phyloP scores from a whole-genome alignment of 2,888 invertebrate genomes.

The Sussaba pulchella region DNA sequence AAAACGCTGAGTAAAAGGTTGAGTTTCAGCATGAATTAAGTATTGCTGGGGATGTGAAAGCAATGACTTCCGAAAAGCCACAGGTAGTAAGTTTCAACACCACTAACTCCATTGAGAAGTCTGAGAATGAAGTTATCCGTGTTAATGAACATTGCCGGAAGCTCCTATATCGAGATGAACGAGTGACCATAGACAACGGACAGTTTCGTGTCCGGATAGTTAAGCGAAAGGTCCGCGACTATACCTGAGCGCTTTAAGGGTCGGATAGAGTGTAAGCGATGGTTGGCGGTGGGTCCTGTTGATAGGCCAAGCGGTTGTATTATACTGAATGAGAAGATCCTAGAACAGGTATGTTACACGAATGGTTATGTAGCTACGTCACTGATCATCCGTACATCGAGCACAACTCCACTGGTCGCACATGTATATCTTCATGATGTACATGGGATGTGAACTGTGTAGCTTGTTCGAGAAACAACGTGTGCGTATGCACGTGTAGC shows the following conservation, averaged over 20 bases:
- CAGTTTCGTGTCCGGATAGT: conserved; percentile 44
- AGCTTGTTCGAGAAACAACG: conserved; percentile 51
- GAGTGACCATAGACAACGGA: conserved; percentile 24
- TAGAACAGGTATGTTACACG: conserved; percentile 43
- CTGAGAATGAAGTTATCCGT: not conserved
- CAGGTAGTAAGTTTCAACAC: not conserved
- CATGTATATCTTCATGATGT: not conserved
- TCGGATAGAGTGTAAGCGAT: not conserved
- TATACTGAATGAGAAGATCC: conserved; percentile 65
- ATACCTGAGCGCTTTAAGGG: conserved; percentile 11
- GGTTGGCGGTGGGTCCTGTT: conserved; percentile 47
- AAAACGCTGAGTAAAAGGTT: too few species aligned
- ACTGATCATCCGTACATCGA: conserved; percentile 37
- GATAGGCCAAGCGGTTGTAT: conserved; percentile 63
- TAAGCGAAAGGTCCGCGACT: conserved; percentile 39
- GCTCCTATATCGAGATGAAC: conserved; percentile 37
- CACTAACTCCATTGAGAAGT: not conserved
- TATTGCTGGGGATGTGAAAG: not conserved
- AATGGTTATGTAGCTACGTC: conserved; percentile 54
- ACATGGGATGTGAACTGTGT: conserved; percentile 9
- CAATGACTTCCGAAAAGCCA: not conserved
- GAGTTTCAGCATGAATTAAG: not conserved
- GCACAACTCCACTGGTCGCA: conserved; percentile 43
- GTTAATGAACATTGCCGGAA: conserved; percentile 29
- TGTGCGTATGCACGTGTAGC: conserved; percentile 33